These are phyloP conservation scores for Tridacna gigas DNA, from an alignment of 2,888 invertebrate genomes.

Conservation along the genomic window DNA sequence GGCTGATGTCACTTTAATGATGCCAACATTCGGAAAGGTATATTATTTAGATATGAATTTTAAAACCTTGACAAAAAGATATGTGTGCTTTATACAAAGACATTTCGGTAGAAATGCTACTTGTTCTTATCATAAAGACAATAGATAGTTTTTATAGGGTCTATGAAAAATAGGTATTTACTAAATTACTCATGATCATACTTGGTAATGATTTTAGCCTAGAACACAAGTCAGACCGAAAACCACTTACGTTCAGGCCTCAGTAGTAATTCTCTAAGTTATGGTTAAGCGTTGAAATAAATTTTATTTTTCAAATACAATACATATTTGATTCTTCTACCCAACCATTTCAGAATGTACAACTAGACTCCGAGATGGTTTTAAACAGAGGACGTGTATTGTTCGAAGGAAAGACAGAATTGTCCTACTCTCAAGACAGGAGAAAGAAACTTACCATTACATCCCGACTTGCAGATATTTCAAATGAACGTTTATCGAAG, in stretches of 20 bases:
- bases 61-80: not conserved
- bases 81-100: not conserved
- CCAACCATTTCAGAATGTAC: slow-evolving; percentile 66
- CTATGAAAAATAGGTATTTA: not conserved
- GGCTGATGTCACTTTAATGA: slow-evolving; percentile 68
- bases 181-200: too few species aligned
- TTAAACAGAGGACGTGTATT: slow-evolving; percentile 67
- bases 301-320: too few species aligned
- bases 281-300: too few species aligned
- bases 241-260: too few species aligned
- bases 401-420: slow-evolving; percentile 72
- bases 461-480: slow-evolving; percentile 70
- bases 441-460: slow-evolving; percentile 70
- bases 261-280: too few species aligned
- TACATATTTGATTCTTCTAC: not conserved
- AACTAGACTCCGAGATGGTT: slow-evolving; percentile 70
- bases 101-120: too few species aligned
- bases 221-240: too few species aligned
- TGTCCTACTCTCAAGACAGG: slow-evolving; percentile 71
- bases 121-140: too few species aligned
- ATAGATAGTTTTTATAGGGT: not conserved
- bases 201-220: too few species aligned
- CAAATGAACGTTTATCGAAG: slow-evolving; percentile 54
- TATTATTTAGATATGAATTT: not conserved
- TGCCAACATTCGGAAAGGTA: slow-evolving; percentile 74